Base-by-base conservation (phyloP, 1,140 invertebrate genomes). In the Globodera ellingtonae region DNA sequence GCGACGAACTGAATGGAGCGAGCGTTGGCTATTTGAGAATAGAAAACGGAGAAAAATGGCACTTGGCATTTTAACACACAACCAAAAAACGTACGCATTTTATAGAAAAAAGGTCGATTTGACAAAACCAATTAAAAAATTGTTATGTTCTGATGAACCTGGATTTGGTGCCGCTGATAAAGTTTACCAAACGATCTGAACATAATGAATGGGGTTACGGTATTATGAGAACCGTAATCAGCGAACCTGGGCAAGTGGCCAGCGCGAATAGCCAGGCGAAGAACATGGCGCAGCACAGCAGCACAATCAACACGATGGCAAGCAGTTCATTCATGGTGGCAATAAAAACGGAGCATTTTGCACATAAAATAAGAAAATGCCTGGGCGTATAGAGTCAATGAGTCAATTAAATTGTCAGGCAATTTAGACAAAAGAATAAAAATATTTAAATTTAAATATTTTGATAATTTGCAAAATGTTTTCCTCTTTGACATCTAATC, bases 231-330 rank as follows among this genome's bases (percentile, higher is more conserved):
- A 69, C 10, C 35, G 18, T 76, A 76, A 44, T n/a, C 44, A 76
- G 4, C 70, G 8, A 44, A 80, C 78, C 79, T 13, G 75, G 75
- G 65, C 80, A 81, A 21, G 78, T 83, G 9, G 82, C 82, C 81
- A 84, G 73, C 7, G 83, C 84, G 62, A 84, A 69, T 24, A 84
- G 83, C 83, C 83, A 84, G 10, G 84, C 84, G n/a, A 84, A 83
- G 24, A 84, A 84, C 21, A 84, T 85, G 9, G 62, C 84, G 56
- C 83, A 84, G 62, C 83, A 84, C 21, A 84, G 24, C 35, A 84
- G 52, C 48, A 84, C 83, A 46, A 85, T 85, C 18, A 85, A 46
- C n/a, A 84, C 74, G 56, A 84, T 84, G 15, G 83, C 83, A 13
- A 84, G 52, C 44, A 84, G 72, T 73, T 84, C 83, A 67, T 84